Evolutionary conservation across 2,888 invertebrate species (phyloP).

Genomic region (Rotaria macrura): DNA sequence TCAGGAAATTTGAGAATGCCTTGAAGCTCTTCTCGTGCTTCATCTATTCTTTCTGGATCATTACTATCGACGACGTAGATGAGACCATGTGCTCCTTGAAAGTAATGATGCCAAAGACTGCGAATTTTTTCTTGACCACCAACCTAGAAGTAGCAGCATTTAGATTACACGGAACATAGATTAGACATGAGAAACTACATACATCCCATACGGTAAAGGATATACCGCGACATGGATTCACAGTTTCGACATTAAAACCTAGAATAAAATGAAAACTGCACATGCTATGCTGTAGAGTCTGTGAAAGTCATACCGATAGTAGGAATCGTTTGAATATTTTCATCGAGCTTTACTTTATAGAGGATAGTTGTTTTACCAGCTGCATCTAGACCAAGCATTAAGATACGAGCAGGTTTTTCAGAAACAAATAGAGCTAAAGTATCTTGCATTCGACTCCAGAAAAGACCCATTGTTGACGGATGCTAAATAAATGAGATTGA

Average conservation of each 20-base stretch:
- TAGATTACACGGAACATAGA: neutral
- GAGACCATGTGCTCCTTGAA: conserved; percentile 42
- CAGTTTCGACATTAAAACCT: conserved; percentile 35
- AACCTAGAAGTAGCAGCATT: conserved; percentile 40
- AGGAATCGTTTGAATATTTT: conserved; percentile 26
- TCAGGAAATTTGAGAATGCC: conserved; percentile 40
- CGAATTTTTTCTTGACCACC: conserved; percentile 47
- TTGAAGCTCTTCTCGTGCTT: conserved; percentile 43
- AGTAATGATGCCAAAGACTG: conserved; percentile 46
- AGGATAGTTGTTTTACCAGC: conserved; percentile 28
- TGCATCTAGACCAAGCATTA: conserved; percentile 27
- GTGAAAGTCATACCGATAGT: conserved; percentile 20
- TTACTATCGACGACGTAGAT: conserved; percentile 46
- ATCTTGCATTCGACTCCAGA: neutral
- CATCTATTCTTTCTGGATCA: conserved; percentile 41
- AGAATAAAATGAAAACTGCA: neutral
- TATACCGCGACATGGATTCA: conserved; percentile 33
- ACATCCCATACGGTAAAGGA: conserved; percentile 35
- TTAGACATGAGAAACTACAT: conserved; percentile 19
- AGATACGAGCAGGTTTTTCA: neutral
- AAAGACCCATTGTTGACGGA: neutral
- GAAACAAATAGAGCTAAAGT: neutral
- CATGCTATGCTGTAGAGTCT: neutral
- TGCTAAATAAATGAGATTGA: neutral
- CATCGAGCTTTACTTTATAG: conserved; percentile 29